These are phyloP conservation scores for Eledona agricola DNA, from an alignment of 2,888 invertebrate genomes.

Conservation along the genomic window DNA sequence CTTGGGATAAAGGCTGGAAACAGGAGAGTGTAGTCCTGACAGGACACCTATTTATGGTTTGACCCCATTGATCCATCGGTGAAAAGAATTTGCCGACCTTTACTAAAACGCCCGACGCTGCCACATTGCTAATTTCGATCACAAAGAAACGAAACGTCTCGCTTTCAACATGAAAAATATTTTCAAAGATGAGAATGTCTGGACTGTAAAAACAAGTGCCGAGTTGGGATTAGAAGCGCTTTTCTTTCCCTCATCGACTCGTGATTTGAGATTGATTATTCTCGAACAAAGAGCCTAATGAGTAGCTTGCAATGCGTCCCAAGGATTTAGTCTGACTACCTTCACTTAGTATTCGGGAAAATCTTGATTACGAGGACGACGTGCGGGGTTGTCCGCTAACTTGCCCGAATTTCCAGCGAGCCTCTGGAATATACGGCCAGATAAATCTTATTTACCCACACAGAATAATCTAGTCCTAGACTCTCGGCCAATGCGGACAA, in stretches of 20 bases:
- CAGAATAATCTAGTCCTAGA: constrained; percentile 42
- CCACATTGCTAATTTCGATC: constrained; percentile 16
- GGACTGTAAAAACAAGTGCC: constrained; percentile 35
- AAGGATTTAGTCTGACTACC: constrained; percentile 41
- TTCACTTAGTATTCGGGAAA: constrained; percentile 39
- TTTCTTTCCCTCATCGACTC: constrained; percentile 36
- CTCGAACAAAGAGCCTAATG: constrained; percentile 45
- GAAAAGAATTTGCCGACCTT: constrained; percentile 52
- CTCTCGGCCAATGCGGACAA: constrained; percentile 37
- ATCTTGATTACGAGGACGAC: constrained; percentile 45
- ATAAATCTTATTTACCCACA: constrained; percentile 48
- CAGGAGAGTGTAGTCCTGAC: constrained; percentile 45
- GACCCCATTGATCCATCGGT: constrained; percentile 55
- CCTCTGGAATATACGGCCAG: constrained; percentile 44
- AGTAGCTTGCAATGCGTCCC: constrained; percentile 43
- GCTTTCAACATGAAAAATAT: too few relatives aligned
- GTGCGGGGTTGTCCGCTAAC: constrained; percentile 41
- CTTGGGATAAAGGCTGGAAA: constrained; percentile 43
- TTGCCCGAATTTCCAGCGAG: constrained; percentile 41
- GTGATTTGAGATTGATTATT: constrained; percentile 46
- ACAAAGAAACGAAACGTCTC: too few relatives aligned
- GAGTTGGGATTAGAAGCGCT: constrained; percentile 28
- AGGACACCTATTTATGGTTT: constrained; percentile 57
- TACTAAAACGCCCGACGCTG: constrained; percentile 41
- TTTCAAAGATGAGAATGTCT: too few relatives aligned